Conservation (phyloP, 2,888 invertebrate genomes). For the Apamea crenata region DNA sequence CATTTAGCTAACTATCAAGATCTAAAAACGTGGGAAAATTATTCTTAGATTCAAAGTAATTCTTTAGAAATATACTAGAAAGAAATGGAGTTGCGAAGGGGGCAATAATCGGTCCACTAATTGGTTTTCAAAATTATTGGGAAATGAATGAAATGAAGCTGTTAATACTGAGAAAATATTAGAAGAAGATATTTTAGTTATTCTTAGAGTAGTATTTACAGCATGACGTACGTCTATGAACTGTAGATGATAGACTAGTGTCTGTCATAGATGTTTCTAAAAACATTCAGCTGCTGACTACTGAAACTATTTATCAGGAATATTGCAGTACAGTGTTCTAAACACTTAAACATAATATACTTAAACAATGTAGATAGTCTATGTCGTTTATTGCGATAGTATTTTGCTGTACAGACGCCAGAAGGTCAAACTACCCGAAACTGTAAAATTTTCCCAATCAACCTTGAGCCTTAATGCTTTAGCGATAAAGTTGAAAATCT, state of each 20-base stretch:
- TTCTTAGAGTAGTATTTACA: not conserved
- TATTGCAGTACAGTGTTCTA: not conserved
- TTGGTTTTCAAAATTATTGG: not conserved
- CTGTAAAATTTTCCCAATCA: too few species aligned
- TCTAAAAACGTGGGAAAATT: conserved; percentile 21
- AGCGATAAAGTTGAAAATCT: too few species aligned
- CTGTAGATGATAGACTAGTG: not conserved
- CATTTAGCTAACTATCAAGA: conserved; percentile 19
- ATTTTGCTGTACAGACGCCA: not conserved
- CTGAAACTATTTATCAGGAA: not conserved
- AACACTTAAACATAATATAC: not conserved
- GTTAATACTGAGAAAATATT: not conserved
- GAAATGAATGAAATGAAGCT: not conserved
- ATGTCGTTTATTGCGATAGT: not conserved
- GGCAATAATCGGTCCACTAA: not conserved
- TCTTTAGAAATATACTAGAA: not conserved
- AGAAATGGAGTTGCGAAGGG: conserved; percentile 11
- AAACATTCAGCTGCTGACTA: not conserved
- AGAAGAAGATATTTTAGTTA: not conserved
- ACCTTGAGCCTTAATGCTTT: too few species aligned
- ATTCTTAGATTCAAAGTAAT: not conserved
- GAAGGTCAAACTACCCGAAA: too few species aligned
- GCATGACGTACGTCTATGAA: not conserved
- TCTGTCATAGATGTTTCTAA: not conserved
- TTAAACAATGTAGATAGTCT: not conserved